These are phyloP conservation scores for Thripadectes ignobilis DNA, from an alignment of 2,797 vertebrate species.

Conservation along the genomic window DNA sequence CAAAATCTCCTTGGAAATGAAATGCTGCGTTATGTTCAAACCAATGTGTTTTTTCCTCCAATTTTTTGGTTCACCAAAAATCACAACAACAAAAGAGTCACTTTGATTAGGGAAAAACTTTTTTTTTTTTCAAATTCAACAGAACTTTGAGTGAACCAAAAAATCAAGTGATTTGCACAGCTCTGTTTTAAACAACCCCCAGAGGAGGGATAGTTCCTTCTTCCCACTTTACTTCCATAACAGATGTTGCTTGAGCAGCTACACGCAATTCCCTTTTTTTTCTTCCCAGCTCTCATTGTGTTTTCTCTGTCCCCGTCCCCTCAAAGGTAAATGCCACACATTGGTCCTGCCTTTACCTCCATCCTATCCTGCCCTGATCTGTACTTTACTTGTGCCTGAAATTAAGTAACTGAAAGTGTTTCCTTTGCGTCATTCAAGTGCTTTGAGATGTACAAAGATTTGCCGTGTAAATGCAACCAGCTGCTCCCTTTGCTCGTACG, in stretches of 20 bases:
- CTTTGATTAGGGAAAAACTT: neutral
- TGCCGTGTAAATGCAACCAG: neutral
- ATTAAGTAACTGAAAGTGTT: constrained; percentile 5
- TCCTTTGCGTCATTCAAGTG: neutral
- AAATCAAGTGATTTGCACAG: constrained; percentile 50
- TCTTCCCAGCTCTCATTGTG: neutral
- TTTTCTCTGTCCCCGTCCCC: neutral
- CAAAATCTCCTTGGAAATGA: neutral
- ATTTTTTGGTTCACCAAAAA: constrained; percentile 48
- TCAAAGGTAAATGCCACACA: neutral
- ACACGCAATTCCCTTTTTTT: neutral
- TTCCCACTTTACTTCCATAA: constrained; percentile 14
- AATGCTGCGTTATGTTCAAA: neutral
- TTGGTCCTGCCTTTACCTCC: neutral
- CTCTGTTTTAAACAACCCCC: constrained; percentile 25
- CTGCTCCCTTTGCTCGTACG: neutral
- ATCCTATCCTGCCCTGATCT: neutral
- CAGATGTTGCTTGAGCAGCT: constrained; percentile 39
- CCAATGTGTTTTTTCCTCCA: neutral
- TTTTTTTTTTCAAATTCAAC: neutral
- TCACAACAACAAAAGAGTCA: neutral
- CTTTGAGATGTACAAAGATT: neutral
- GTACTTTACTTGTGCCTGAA: neutral
- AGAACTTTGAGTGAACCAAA: constrained; percentile 47
- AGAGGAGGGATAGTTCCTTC: constrained; percentile 18